A percentile compares a stretch with the other conserved stretches of the same genome.
Evolutionary conservation across 2,113 vertebrate species (phyloP).

Genomic region (Nothobranchius furzeri): DNA sequence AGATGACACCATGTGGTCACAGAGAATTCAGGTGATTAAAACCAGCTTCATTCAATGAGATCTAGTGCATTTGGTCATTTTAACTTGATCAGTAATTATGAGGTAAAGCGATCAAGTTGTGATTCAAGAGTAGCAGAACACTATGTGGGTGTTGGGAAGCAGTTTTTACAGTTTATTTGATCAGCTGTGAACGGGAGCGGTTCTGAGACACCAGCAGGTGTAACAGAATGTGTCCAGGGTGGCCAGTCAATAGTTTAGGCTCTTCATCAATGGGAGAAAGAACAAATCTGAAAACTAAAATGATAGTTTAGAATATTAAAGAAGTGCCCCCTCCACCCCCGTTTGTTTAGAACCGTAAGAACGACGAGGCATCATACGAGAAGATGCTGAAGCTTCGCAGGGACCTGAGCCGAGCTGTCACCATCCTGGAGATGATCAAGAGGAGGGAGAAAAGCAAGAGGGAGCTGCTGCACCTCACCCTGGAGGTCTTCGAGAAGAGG

Average conservation of each 20-base stretch:
- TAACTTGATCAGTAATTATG: neutral
- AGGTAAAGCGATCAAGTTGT: neutral
- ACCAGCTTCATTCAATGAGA: neutral
- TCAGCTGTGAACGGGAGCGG: no score
- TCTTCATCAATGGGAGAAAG: no score
- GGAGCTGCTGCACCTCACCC: conserved; percentile 95
- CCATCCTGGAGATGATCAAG: conserved; percentile 98
- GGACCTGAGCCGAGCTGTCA: conserved; percentile 96
- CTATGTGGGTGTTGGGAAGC: neutral
- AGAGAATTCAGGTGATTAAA: neutral
- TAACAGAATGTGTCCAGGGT: no score
- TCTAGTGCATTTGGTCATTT: neutral
- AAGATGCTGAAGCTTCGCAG: conserved; percentile 98
- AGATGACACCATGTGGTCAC: conserved; percentile 38
- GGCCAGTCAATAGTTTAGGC: no score
- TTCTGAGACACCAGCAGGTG: no score
- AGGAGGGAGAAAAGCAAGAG: conserved; percentile 97
- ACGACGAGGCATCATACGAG: conserved; percentile 98
- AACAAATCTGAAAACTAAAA: no score
- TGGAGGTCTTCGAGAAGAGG: conserved; percentile 99
- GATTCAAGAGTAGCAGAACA: neutral
- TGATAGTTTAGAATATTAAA: no score
- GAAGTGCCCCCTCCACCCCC: no score
- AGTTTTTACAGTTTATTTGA: neutral
- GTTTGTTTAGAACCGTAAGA: conserved; percentile 92